Conservation (phyloP, 2,888 invertebrate species). For the Tigriopus californicus region DNA sequence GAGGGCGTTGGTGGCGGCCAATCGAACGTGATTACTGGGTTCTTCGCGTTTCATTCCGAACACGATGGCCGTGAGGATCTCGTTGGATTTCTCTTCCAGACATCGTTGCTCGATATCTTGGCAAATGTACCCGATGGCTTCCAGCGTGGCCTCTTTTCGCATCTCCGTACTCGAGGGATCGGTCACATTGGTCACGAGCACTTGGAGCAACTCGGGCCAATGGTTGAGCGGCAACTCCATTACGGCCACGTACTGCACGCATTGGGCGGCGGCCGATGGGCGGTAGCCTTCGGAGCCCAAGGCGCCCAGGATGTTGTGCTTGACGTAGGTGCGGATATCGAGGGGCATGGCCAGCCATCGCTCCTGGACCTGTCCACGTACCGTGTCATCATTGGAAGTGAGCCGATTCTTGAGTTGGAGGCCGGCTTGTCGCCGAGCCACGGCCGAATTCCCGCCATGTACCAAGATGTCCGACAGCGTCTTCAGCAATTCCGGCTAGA, state of each 20-base stretch:
- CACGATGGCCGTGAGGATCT: slow-evolving; percentile 93
- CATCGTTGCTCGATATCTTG: slow-evolving; percentile 81
- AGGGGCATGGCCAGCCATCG: slow-evolving; percentile 73
- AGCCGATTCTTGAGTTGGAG: slow-evolving; percentile 93
- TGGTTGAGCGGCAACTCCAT: slow-evolving; percentile 78
- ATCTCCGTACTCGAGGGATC: slow-evolving; percentile 59
- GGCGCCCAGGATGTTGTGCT: slow-evolving; percentile 60
- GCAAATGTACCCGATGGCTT: slow-evolving; percentile 96
- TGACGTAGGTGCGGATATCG: slow-evolving; percentile 54
- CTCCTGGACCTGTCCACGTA: slow-evolving; percentile 65
- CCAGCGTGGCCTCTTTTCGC: slow-evolving; percentile 87
- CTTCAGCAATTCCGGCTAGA: slow-evolving; percentile 20
- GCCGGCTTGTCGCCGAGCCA: slow-evolving; percentile 94
- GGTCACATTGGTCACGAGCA: slow-evolving; percentile 76
- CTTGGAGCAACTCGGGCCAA: slow-evolving; percentile 76
- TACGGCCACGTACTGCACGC: slow-evolving; percentile 94
- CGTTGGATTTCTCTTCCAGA: slow-evolving; percentile 74
- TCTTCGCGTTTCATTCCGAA: slow-evolving; percentile 94
- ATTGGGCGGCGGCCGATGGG: slow-evolving; percentile 95
- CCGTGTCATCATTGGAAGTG: slow-evolving; percentile 72
- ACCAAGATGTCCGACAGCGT: slow-evolving; percentile 42
- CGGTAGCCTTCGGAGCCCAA: slow-evolving; percentile 87
- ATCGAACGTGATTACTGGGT: slow-evolving; percentile 71
- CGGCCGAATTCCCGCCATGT: slow-evolving; percentile 70
- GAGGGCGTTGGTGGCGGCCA: slow-evolving; percentile 90